phyloP scores from a whole-genome alignment of 1,140 invertebrate species.

The Lamellibrachia luymesi region DNA sequence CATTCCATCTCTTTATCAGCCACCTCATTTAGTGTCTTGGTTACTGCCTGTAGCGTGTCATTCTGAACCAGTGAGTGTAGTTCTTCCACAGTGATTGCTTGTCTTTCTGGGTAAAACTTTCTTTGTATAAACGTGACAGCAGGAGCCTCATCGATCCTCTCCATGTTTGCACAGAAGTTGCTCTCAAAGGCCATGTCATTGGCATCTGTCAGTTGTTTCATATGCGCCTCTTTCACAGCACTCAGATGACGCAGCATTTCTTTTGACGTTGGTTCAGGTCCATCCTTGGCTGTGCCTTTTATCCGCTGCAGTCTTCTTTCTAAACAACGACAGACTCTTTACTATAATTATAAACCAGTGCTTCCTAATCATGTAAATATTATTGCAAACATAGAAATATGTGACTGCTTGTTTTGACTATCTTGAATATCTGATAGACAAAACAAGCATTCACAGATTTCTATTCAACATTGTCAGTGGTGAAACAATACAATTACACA shows the following conservation, averaged over 20 bases:
- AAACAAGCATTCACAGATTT: too few species aligned
- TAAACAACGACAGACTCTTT: background rate
- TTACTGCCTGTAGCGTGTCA: background rate
- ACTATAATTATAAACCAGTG: too few species aligned
- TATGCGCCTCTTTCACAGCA: background rate
- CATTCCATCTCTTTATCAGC: background rate
- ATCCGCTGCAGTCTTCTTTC: background rate
- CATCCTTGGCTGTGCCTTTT: background rate
- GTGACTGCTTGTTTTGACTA: too few species aligned
- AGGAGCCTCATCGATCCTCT: background rate
- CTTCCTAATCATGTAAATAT: too few species aligned
- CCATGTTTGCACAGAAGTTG: background rate
- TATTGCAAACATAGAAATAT: too few species aligned
- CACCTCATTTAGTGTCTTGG: background rate
- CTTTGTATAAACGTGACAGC: background rate
- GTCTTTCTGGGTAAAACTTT: background rate
- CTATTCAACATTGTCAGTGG: too few species aligned
- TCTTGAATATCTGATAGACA: too few species aligned
- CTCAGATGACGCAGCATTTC: background rate
- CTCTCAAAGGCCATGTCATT: background rate
- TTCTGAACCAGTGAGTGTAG: background rate
- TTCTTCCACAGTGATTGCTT: background rate
- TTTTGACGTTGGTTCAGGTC: background rate
- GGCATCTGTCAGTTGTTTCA: background rate
- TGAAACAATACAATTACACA: too few species aligned